Evolutionary conservation across 2,888 invertebrate species (phyloP), one percentile per base, ranked within the genome.

Genomic region (Hololepta plana): DNA sequence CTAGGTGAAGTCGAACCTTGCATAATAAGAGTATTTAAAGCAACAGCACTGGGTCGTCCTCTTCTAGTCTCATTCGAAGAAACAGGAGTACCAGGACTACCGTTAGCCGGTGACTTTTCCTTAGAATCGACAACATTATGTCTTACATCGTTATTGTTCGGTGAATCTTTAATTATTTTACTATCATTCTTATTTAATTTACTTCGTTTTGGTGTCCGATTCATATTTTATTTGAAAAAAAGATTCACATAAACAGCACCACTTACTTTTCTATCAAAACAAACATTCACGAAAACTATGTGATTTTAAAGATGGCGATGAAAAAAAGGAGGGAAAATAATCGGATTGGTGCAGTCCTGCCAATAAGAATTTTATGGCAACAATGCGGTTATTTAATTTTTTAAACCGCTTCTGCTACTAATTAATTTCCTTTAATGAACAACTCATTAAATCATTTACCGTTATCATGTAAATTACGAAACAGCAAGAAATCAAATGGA

Each of bases 11-110:
- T 66, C 22, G 70, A 65, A 19, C 76, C 76, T 51, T 73, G 70
- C 36, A 67, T 57, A 50, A 76, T 75, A 26, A 77, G 56, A 31
- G 64, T 61, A 33, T 65, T 66, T 27, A 79, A 63, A 28, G 66
- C 62, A 49, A 75, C 75, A 24, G 74, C 72, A 41, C 75, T 59
- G 9, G 77, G 77, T 37, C 79, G 53, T 9, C 77, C 79, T 37
- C 75, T 56, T 35, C 65, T 53, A 38, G 61, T 47, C 44, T 58
- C 57, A 27, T 47, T 45, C 16, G 52, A 51, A 25, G 40, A 41
- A 24, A 33, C 28, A 23, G 30, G 22, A 23, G 26, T 30, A 26
- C 27, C 23, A 24, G 28, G n/a, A n/a, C 17, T n/a, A 32, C 38
- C 38, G 35, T 37, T 37, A 34, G 34, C 38, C 35, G 35, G 37